Evolutionary conservation across 2,888 invertebrate species (phyloP), one percentile per base, ranked within the genome.

Genomic region (Brenthis ino): DNA sequence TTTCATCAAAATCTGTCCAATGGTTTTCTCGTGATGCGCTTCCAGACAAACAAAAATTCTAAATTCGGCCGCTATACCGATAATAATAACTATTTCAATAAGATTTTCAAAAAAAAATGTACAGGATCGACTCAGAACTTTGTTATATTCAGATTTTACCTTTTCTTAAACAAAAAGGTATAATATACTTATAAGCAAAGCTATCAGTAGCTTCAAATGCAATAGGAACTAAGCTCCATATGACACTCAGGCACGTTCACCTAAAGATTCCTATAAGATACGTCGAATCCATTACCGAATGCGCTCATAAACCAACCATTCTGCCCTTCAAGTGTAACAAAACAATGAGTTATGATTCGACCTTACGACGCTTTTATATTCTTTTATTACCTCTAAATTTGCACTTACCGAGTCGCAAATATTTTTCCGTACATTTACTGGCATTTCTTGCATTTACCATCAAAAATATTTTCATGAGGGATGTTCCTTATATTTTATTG

Each of bases 291-390:
- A 90, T 91, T 89, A 88, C 85, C 84, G 85, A 87, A 89, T 87
- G 86, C 84, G 82, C 81, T 82, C 85, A 84, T 88, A 88, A 89
- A 79, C 74, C 80, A 75, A 69, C 68, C 69, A 79, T 72, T 79
- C 77, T 77, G 64, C 71, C 76, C 73, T 75, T 76, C 78, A 77
- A 81, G 82, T 81, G 85, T 53, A 86, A 54, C 86, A 86, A 88
- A 89, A 88, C 88, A 88, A 86, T 87, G 87, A 90, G 82, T 89
- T 89, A 91, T 88, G 88, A 85, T 84, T 82, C 83, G 76, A 79
- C 81, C 79, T 82, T 82, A 82, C 84, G 83, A 85, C 85, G 80
- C 80, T 86, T 88, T 90, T 88, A 88, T 88, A 84, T 82, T 82
- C 82, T 87, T 87, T 88, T 88, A 89, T 88, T 82, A 80, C 85